Conservation (phyloP, 2,888 invertebrate genomes). For the Euzetes globulus region DNA sequence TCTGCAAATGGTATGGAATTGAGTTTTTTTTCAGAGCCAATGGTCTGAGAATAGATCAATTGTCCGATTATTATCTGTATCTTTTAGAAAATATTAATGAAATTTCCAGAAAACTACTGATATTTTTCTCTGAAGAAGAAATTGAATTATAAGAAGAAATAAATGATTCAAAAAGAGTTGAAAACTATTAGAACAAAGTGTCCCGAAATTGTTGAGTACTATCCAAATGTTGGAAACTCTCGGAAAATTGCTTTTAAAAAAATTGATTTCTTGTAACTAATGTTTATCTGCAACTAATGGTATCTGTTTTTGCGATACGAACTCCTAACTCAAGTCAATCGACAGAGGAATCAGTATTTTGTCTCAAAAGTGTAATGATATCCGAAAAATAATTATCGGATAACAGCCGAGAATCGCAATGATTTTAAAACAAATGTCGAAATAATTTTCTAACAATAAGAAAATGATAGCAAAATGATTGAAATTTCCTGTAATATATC, state of each 20-base stretch:
- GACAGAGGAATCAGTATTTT: background rate
- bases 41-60: too few relatives aligned
- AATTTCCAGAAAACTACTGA: too few relatives aligned
- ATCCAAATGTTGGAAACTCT: too few relatives aligned
- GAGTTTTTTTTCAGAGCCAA: too few relatives aligned
- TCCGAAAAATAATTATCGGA: background rate
- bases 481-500: background rate
- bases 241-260: background rate
- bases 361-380: background rate
- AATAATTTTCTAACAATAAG: background rate
- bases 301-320: background rate
- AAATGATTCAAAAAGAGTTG: background rate
- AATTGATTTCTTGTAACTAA: background rate
- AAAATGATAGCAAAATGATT: conserved; percentile 19
- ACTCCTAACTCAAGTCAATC: background rate
- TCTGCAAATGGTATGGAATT: too few relatives aligned
- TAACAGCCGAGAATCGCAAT: background rate
- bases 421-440: background rate
- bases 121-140: too few relatives aligned
- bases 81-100: too few relatives aligned
- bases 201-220: too few relatives aligned
- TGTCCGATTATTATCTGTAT: too few relatives aligned
- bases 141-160: background rate
- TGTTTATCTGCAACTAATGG: background rate
- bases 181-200: background rate